These are phyloP conservation scores for Vollenhovia emeryi DNA, from an alignment of 1,140 invertebrate species.

Conservation along the genomic window DNA sequence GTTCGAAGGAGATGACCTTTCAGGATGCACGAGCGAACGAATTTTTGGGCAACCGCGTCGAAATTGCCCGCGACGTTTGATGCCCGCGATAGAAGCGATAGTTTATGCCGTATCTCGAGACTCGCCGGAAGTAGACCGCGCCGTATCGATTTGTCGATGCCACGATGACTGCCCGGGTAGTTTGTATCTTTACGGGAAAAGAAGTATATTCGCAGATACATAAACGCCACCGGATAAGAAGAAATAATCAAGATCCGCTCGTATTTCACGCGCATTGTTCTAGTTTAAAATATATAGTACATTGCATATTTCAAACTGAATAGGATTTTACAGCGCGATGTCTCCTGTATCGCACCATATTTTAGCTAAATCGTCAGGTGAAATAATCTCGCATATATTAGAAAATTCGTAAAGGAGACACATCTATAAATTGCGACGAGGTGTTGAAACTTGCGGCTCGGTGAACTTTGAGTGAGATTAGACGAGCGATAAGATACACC, in stretches of 20 bases:
- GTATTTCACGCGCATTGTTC: background rate
- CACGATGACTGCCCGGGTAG: background rate
- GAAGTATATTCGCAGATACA: background rate
- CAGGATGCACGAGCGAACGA: conserved; percentile 32
- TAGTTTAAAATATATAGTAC: background rate
- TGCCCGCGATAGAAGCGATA: background rate
- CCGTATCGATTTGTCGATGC: background rate
- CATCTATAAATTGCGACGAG: too few relatives aligned
- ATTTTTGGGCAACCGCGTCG: conserved; percentile 13
- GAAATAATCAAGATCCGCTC: background rate
- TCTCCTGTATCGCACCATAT: background rate
- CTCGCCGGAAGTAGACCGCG: background rate
- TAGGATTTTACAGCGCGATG: background rate
- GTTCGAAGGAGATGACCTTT: conserved; percentile 20
- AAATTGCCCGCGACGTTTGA: conserved; percentile 12
- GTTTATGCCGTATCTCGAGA: background rate
- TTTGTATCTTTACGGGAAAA: background rate
- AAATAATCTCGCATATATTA: background rate
- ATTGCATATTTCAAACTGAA: background rate
- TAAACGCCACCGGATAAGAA: background rate
- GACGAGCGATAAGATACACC: background rate
- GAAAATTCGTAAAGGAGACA: background rate
- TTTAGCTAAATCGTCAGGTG: background rate
- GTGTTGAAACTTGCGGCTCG: background rate
- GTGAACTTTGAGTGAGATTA: too few relatives aligned